phyloP scores from a whole-genome alignment of 2,797 vertebrate species.

The Melanotaenia boesemani region DNA sequence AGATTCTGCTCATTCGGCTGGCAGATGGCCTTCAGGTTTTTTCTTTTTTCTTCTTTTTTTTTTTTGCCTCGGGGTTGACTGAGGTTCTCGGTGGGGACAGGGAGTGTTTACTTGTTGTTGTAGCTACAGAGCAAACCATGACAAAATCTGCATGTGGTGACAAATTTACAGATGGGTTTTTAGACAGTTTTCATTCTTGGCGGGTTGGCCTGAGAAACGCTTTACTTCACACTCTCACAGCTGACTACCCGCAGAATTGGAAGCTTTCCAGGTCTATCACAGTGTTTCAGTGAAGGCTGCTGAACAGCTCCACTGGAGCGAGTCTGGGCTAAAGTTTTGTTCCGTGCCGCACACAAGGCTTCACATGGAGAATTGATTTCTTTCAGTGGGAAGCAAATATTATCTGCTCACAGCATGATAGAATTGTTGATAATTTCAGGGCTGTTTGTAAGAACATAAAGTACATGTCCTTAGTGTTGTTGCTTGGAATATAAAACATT shows the following conservation, averaged over 20 bases:
- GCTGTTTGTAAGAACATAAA: not conserved
- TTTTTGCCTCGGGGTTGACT: constrained; percentile 9
- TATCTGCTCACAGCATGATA: not conserved
- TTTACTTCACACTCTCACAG: constrained; percentile 18
- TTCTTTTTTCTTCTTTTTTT: constrained; percentile 1
- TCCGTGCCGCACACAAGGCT: constrained; percentile 3
- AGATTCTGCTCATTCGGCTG: constrained; percentile 24
- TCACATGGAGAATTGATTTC: constrained; percentile 8
- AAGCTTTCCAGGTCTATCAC: constrained; percentile 47
- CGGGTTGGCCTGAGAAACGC: constrained; percentile 9
- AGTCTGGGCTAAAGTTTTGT: constrained; percentile 20
- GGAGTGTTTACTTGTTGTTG: not conserved
- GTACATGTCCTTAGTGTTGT: not conserved
- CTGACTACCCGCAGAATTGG: constrained; percentile 11
- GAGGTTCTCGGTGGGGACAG: constrained; percentile 9
- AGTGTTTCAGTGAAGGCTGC: constrained; percentile 19
- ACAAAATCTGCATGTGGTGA: constrained; percentile 16
- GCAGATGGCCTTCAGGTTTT: constrained; percentile 41
- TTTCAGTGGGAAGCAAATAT: constrained; percentile 19
- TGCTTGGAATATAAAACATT: not conserved
- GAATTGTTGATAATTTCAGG: not conserved
- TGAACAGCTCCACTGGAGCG: constrained; percentile 17
- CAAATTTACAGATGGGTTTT: constrained; percentile 15
- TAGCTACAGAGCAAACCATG: not conserved
- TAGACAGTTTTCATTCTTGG: constrained; percentile 6